A percentile compares a stretch with the other conserved stretches of the same genome.
Conservation (phyloP, 1,140 invertebrate genomes). For the Lysiphlebus fabarum region DNA sequence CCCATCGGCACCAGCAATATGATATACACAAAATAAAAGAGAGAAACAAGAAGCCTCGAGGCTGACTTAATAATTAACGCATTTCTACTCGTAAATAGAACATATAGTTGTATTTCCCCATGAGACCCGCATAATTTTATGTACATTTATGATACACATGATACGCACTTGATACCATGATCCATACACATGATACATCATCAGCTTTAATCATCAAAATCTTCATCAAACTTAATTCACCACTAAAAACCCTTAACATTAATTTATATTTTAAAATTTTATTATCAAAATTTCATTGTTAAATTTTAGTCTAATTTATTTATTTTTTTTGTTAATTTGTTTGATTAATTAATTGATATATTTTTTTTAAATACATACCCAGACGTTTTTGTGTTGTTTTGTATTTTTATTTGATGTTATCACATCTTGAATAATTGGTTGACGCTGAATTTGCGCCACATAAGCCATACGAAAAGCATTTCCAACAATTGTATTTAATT, state of each 20-base stretch:
- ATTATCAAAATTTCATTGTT: no score
- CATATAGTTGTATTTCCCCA: constrained; percentile 26
- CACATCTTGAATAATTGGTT: constrained; percentile 58
- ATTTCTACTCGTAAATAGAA: constrained; percentile 35
- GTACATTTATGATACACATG: no score
- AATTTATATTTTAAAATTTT: no score
- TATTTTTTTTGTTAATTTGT: background rate
- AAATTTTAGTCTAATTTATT: no score
- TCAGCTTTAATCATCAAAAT: no score
- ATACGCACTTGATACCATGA: no score
- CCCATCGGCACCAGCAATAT: background rate
- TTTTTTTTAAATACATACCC: constrained; percentile 50
- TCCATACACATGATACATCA: no score
- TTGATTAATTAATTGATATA: background rate
- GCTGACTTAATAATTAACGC: constrained; percentile 46
- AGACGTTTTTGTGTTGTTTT: constrained; percentile 51
- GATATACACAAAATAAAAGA: constrained; percentile 1
- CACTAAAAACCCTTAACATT: no score
- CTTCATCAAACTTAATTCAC: no score
- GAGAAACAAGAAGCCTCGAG: constrained; percentile 18
- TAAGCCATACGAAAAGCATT: constrained; percentile 91
- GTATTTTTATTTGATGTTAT: constrained; percentile 54
- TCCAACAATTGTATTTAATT: constrained; percentile 81
- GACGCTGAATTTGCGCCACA: constrained; percentile 75
- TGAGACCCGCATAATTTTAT: background rate